A percentile compares a stretch with the other conserved stretches of the same genome.
These are phyloP conservation scores for Ciona savignyi DNA, from an alignment of 23 tunicate species.

Conservation along the genomic window DNA sequence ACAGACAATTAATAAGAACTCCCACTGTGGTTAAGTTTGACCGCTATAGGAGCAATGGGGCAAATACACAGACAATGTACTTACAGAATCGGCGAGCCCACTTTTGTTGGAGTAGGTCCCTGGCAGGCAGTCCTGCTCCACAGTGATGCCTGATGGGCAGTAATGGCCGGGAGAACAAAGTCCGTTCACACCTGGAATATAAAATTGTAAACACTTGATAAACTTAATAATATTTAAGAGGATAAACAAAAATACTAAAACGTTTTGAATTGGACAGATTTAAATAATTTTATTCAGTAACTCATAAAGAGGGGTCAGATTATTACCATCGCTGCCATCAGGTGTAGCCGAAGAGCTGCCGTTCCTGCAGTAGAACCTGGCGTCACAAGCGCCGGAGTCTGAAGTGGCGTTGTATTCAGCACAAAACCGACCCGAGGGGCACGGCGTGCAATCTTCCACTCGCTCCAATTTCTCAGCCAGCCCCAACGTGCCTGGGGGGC, in stretches of 20 bases:
- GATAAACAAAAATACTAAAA: too few species aligned
- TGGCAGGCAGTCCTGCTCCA: conserved; percentile 46
- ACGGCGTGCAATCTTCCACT: conserved; percentile 41
- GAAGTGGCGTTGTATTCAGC: conserved; percentile 41
- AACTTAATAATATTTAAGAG: neutral
- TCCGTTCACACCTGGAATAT: conserved; percentile 56
- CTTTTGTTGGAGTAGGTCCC: conserved; percentile 41
- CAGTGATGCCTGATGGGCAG: conserved; percentile 69
- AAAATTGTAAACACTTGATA: too few species aligned
- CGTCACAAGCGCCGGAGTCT: conserved; percentile 48
- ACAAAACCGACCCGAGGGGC: conserved; percentile 78
- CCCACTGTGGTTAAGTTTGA: too few species aligned
- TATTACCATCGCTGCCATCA: conserved; percentile 54
- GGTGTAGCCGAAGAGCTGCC: conserved; percentile 64
- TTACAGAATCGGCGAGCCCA: neutral
- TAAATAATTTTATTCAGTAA: too few species aligned
- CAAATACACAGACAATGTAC: too few species aligned
- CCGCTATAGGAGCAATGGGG: too few species aligned
- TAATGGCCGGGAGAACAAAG: conserved; percentile 81
- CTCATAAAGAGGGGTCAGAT: too few species aligned
- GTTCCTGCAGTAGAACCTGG: conserved; percentile 52
- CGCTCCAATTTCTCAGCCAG: conserved; percentile 15
- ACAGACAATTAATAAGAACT: too few species aligned
- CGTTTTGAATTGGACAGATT: too few species aligned
- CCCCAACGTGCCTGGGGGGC: conserved; percentile 85